phyloP scores from a whole-genome alignment of 2,888 invertebrate species.

The Drosophila bunnanda region DNA sequence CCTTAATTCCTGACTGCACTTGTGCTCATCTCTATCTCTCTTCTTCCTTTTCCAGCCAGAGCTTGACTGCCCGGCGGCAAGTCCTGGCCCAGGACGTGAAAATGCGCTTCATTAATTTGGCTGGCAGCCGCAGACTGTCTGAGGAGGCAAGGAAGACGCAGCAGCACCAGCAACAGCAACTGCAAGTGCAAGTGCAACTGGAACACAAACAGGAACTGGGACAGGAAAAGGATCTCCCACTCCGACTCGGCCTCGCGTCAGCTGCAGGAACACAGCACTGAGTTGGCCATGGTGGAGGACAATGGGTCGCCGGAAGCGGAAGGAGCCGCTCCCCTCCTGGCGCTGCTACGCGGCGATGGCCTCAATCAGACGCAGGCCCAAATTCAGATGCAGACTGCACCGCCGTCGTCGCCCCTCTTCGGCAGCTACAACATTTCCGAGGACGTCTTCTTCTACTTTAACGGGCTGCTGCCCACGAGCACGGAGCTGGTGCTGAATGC shows the following conservation, averaged over 20 bases:
- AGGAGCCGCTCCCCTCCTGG: conserved; percentile 65
- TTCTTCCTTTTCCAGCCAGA: conserved; percentile 12
- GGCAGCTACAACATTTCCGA: conserved; percentile 84
- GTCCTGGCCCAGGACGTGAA: conserved; percentile 38
- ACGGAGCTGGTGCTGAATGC: conserved; percentile 50
- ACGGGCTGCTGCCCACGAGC: conserved; percentile 73
- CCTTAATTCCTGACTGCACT: conserved; percentile 9
- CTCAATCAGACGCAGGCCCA: conserved; percentile 67
- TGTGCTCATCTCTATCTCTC: conserved; percentile 12
- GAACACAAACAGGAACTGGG: conserved; percentile 12
- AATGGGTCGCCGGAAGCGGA: conserved; percentile 80
- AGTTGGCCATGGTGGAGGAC: conserved; percentile 73
- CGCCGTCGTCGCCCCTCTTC: conserved; percentile 63
- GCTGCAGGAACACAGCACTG: conserved; percentile 54
- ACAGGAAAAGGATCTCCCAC: conserved; percentile 31
- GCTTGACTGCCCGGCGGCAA: conserved; percentile 31
- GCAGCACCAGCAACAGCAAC: neutral
- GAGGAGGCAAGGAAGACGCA: conserved; percentile 13
- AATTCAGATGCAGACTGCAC: conserved; percentile 10
- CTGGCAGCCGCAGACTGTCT: conserved; percentile 50
- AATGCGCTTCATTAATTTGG: conserved; percentile 61
- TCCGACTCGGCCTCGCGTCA: conserved; percentile 41
- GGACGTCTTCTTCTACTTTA: conserved; percentile 83
- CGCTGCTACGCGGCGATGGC: conserved; percentile 55
- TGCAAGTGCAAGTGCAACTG: conserved; percentile 26